A percentile compares a stretch with the other conserved stretches of the same genome.
Conservation (phyloP, 2,888 invertebrate genomes). For the Tenodera sinensis region DNA sequence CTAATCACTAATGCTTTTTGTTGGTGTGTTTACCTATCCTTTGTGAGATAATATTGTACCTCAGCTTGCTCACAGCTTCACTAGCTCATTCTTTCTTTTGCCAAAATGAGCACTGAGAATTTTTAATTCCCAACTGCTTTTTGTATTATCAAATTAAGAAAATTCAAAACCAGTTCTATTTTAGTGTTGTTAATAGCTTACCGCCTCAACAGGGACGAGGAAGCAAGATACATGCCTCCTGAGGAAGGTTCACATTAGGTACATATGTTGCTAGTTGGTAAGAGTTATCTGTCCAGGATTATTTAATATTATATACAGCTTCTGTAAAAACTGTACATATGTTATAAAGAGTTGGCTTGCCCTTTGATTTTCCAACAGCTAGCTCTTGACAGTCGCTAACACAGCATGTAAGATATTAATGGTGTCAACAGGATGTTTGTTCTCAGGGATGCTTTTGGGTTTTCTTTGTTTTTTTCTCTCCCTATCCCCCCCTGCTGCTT, state of each 20-base stretch:
- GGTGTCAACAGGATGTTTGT: background rate
- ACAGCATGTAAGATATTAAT: slow-evolving; percentile 2
- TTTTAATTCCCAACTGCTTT: background rate
- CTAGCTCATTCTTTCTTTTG: background rate
- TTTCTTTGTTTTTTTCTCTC: background rate
- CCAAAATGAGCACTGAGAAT: too few relatives aligned
- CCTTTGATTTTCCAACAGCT: background rate
- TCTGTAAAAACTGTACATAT: background rate
- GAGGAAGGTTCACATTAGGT: background rate
- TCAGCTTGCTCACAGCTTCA: background rate
- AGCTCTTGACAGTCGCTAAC: slow-evolving; percentile 1
- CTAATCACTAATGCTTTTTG: slow-evolving; percentile 20
- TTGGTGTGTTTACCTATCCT: background rate
- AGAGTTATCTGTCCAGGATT: background rate
- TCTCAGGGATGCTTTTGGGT: slow-evolving; percentile 1
- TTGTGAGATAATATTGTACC: background rate
- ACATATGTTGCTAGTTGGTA: background rate
- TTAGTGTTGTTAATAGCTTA: background rate
- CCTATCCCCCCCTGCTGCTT: background rate
- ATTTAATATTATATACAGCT: background rate
- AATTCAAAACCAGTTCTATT: slow-evolving; percentile 8
- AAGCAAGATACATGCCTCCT: background rate
- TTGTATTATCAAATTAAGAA: slow-evolving; percentile 4
- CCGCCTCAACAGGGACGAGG: background rate
- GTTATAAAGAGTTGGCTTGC: background rate